Base-by-base conservation (phyloP, 2,797 vertebrate genomes). In the Sebastes elongatus region DNA sequence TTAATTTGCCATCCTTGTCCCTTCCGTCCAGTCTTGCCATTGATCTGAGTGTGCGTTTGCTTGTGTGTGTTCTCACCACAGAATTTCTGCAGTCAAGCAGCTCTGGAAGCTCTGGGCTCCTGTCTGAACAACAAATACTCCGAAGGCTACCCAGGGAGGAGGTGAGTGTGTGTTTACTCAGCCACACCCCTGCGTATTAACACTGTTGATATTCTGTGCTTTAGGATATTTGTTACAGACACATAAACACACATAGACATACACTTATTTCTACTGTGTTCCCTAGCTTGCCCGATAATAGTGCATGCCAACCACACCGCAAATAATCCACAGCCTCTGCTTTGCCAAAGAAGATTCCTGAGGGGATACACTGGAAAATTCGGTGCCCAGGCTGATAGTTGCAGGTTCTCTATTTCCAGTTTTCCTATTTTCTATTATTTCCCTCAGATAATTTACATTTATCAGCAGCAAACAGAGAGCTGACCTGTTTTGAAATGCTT, bases 41-140 rank as follows among this genome's bases (percentile, higher is more conserved):
- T 95, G 88, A 93, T 87, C 81, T 38, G 81, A 61, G n/a, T 56
- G 49, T 52, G 49, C 11, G 53, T 84, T 62, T 88, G 56, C 71
- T 68, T 79, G 66, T 66, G 71, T 86, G 60, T 88, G 53, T 66
- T 82, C 57, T 81, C 27, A 33, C 66, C 7, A 55, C 94, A 99
- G 98, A 99, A 99, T 92, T 99, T 99, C 94, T 99, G 98, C 94
- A 99, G 98, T 90, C 96, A 96, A 71, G 98, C 98, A 0, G 98
- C 97, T 10, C 94, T 99, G 89, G 98, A 99, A 88, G 98, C 98
- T 70, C 95, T 96, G 81, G 98, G 98, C 78, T 99, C 98, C 86
- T 99, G 98, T 93, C 97, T 99, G 79, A 99, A 98, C 96, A 99
- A 99, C 96, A 99, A 99, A 90, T 99, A 98, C 92, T 99, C 98